Base-by-base conservation (phyloP, 2,113 vertebrate genomes). In the Lepus americanus region DNA sequence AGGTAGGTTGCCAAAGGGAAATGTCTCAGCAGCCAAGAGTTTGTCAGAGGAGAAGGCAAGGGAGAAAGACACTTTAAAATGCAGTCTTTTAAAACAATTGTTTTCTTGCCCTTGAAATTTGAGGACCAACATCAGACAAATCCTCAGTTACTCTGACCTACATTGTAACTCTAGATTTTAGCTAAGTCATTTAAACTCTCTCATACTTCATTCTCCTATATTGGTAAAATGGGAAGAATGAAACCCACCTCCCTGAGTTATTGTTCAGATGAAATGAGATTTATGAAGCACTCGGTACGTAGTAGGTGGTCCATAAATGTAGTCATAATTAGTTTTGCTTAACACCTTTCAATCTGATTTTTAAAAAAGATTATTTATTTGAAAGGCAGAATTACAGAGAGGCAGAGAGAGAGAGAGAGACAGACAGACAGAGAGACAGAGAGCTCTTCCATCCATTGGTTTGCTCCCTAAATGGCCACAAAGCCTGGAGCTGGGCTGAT, bases 21-120 rank as follows among this genome's bases (percentile, higher is more conserved):
- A 39, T 14, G 27, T 70, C 70, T 63, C 19, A 29, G 53, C 39
- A 59, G 13, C 14, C 55, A 59, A 59, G 17, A 59, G 55, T 59
- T 59, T 59, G 55, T 59, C 55, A 59, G 55, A 59, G 55, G 55
- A 19, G 55, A 59, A 59, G 55, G 19, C 44, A 72, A 17, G 55
- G 55, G 19, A 59, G 14, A 84, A 83, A 20, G n/a, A 64, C 44
- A 76, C 19, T 89, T 94, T 59, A 86, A 86, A 94, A 78, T 33
- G 23, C 59, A 12, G 33, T 66, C 31, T 59, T 93, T 88, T 69
- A 6, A 74, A 83, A 82, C 36, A 63, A 76, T 83, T 51, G 11
- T 51, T 84, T 85, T 76, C 44, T 84, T 66, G 4, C n/a, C 33
- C 63, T 81, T 31, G 61, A 67, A 63, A 92, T 61, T 27, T 76